Evolutionary conservation across 2,888 invertebrate species (phyloP).

Genomic region (Ennomos erosarius): DNA sequence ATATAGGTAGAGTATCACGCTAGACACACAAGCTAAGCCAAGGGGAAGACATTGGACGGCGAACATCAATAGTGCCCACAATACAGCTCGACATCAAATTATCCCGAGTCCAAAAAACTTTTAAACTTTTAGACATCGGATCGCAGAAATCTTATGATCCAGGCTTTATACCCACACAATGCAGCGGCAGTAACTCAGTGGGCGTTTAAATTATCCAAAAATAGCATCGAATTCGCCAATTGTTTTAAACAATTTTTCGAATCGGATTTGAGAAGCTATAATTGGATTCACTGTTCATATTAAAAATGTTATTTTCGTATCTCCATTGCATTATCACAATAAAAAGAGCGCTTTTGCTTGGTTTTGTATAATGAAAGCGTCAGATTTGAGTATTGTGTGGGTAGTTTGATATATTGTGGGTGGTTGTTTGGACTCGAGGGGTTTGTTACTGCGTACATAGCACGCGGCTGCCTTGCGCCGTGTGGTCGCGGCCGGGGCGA

Average conservation of each 20-base stretch:
- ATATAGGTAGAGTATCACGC: conserved; percentile 52
- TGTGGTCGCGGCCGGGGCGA: conserved; percentile 81
- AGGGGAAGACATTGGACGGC: conserved; percentile 55
- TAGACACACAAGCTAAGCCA: conserved; percentile 75
- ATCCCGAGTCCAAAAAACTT: conserved; percentile 71
- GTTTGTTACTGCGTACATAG: conserved; percentile 84
- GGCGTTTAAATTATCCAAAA: conserved; percentile 9
- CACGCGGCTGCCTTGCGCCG: conserved; percentile 85
- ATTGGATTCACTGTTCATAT: conserved; percentile 1
- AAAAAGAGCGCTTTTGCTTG: no score
- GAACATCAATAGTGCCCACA: conserved; percentile 71
- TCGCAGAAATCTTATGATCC: not conserved
- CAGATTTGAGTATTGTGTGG: conserved; percentile 3
- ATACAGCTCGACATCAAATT: conserved; percentile 64
- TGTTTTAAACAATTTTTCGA: conserved; percentile 1
- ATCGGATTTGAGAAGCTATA: not conserved
- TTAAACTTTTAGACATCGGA: conserved; percentile 3
- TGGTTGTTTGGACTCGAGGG: conserved; percentile 70
- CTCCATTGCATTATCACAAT: no score
- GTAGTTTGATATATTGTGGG: conserved; percentile 2
- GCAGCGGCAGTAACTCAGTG: conserved; percentile 17
- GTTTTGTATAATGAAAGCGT: no score
- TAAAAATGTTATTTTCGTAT: no score
- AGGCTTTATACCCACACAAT: conserved; percentile 22
- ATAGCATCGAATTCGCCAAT: conserved; percentile 4